phyloP scores from a whole-genome alignment of 2,888 invertebrate genomes.

The Eupithecia tripunctaria region DNA sequence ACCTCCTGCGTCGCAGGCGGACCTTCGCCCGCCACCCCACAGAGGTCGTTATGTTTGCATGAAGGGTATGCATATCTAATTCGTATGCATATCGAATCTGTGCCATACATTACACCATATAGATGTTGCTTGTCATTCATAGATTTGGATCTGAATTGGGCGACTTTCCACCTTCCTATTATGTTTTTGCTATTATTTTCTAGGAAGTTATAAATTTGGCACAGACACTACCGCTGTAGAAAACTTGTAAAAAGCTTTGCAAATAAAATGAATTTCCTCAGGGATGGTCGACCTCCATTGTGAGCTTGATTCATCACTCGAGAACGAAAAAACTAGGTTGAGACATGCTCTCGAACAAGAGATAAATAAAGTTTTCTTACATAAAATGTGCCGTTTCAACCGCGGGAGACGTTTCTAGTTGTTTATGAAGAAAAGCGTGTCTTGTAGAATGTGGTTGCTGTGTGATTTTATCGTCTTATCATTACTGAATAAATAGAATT shows the following conservation, averaged over 20 bases:
- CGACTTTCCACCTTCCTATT: not conserved
- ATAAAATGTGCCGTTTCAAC: conserved; percentile 25
- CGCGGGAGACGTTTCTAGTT: conserved; percentile 11
- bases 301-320: conserved; percentile 41
- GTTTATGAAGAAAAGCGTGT: not conserved
- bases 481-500: not conserved
- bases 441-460: not conserved
- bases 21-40: too few relatives aligned
- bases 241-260: conserved; percentile 22
- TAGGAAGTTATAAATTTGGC: not conserved
- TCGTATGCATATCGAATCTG: conserved; percentile 1
- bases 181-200: not conserved
- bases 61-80: too few relatives aligned
- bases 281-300: conserved; percentile 41
- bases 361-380: conserved; percentile 36
- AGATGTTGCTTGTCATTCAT: not conserved
- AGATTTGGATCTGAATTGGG: not conserved
- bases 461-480: not conserved
- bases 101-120: not conserved
- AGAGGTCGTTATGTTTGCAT: not conserved
- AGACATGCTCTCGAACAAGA: conserved; percentile 38
- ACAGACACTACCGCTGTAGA: not conserved
- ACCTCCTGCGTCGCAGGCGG: too few relatives aligned
- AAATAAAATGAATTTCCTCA: conserved; percentile 32
- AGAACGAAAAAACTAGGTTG: conserved; percentile 43